Conservation (phyloP, 2,113 vertebrate genomes). For the Forbesichthys agassizii region DNA sequence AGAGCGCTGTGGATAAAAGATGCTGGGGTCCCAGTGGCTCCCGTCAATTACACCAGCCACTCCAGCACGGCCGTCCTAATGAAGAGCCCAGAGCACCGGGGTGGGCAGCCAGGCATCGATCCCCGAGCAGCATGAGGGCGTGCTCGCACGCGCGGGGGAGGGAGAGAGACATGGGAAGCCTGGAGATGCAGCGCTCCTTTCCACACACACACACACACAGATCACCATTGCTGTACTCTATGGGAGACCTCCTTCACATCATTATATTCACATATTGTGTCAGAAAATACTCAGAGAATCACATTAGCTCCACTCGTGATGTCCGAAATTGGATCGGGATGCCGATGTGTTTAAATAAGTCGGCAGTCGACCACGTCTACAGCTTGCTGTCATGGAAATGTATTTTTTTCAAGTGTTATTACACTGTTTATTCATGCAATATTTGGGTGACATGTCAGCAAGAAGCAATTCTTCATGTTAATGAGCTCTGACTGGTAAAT, state of each 20-base stretch:
- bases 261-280: conserved; percentile 24
- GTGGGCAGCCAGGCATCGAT: conserved; percentile 52
- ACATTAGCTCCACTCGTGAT: not conserved
- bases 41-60: conserved; percentile 65
- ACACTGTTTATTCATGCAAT: not conserved
- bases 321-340: not conserved
- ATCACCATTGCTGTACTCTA: conserved; percentile 7
- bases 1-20: conserved; percentile 52
- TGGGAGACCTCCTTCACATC: conserved; percentile 23
- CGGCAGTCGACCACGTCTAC: not conserved
- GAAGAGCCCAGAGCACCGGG: conserved; percentile 54
- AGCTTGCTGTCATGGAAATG: conserved; percentile 3
- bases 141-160: conserved; percentile 23
- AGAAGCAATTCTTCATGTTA: conserved; percentile 26
- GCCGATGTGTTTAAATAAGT: not conserved
- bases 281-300: conserved; percentile 13
- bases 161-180: conserved; percentile 26
- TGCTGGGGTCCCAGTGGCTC: conserved; percentile 68
- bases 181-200: conserved; percentile 39
- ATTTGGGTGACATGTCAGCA: conserved; percentile 20
- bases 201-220: conserved; percentile 1
- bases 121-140: conserved; percentile 40
- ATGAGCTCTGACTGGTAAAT: conserved; percentile 29
- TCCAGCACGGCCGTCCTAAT: conserved; percentile 54
- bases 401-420: conserved; percentile 22